Evolutionary conservation across 1,140 invertebrate genomes (phyloP).

Genomic region (Zaprionus africanus): DNA sequence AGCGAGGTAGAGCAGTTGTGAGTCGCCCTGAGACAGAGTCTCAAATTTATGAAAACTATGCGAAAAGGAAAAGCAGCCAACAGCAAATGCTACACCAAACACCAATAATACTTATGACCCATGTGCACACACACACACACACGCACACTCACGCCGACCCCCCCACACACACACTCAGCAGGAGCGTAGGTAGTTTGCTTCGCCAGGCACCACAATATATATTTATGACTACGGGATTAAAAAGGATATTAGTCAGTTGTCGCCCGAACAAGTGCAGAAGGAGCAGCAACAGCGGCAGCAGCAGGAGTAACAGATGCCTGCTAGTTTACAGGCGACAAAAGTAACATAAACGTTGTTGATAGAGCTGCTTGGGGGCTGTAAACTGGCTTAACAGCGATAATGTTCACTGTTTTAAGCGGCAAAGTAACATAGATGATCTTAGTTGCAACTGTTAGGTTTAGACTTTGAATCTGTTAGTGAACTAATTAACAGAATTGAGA

Average conservation of each 20-base stretch:
- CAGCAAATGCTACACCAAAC: constrained; percentile 21
- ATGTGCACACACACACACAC: constrained; percentile 25
- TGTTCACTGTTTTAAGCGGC: too few species aligned
- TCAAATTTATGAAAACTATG: constrained; percentile 70
- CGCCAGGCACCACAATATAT: constrained; percentile 57
- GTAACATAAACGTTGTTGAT: constrained; percentile 3
- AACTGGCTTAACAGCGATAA: neutral
- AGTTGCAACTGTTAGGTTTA: too few species aligned
- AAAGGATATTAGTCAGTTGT: constrained; percentile 71
- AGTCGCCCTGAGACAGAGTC: constrained; percentile 35
- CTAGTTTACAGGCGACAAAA: constrained; percentile 36
- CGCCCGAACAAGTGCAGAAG: constrained; percentile 32
- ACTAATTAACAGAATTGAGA: too few species aligned
- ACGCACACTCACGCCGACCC: constrained; percentile 18
- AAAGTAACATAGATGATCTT: too few species aligned
- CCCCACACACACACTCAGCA: constrained; percentile 11
- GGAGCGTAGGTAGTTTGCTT: constrained; percentile 23
- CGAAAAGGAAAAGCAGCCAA: constrained; percentile 19
- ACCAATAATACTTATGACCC: constrained; percentile 60
- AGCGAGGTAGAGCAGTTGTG: constrained; percentile 4
- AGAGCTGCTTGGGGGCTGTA: neutral
- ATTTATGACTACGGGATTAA: constrained; percentile 70
- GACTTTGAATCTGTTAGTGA: too few species aligned
- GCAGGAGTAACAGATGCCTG: constrained; percentile 37
- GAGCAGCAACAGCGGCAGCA: neutral